Base-by-base conservation (phyloP, 2,797 vertebrate genomes). In the Malacoctenus gilli region DNA sequence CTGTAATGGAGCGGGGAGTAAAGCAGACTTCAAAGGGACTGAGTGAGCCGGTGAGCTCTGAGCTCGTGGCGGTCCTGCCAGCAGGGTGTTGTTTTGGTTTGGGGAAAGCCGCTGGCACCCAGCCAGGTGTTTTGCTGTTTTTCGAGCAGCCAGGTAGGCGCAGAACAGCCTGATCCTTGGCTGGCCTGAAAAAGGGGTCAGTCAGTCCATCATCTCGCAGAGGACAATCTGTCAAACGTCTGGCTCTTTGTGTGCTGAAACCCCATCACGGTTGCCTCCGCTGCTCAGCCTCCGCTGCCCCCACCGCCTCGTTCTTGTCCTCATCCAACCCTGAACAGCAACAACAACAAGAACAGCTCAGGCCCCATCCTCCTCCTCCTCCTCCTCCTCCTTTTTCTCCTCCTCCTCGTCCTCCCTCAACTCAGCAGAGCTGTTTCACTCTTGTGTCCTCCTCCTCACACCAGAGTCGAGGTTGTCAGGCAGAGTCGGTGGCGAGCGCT, bases 201-300 rank as follows among this genome's bases (percentile, higher is more conserved):
- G 81, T 80, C 74, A 60, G 79, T 77, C 83, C 61, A 62, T 85
- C 86, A 84, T 74, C 72, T 60, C 1, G n/a, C 36, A 14, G 66
- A 76, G 79, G 66, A 75, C 54, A 72, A 62, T 63, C 73, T 78
- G 59, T 83, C 72, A 74, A 74, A 72, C 19, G 59, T 80, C 79
- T 83, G 80, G 69, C 79, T 87, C 56, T 78, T 83, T 86, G 72
- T 85, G 59, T 79, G 62, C 43, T 51, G 35, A 69, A 75, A 51
- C 59, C 38, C 44, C 43, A 49, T 37, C 60, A 5, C 35, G 32
- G 18, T 44, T 31, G 42, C 41, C 25, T 20, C 18, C 15, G 32
- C 55, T 9, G 19, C 28, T 20, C 25, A 2, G 19, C 34, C 30
- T 14, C 0, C 21, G 1, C 31, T 31, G 6, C 44, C 34, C 11